Evolutionary conservation across 2,888 invertebrate genomes (phyloP).

Genomic region (Mesorhabditis spiculigera): DNA sequence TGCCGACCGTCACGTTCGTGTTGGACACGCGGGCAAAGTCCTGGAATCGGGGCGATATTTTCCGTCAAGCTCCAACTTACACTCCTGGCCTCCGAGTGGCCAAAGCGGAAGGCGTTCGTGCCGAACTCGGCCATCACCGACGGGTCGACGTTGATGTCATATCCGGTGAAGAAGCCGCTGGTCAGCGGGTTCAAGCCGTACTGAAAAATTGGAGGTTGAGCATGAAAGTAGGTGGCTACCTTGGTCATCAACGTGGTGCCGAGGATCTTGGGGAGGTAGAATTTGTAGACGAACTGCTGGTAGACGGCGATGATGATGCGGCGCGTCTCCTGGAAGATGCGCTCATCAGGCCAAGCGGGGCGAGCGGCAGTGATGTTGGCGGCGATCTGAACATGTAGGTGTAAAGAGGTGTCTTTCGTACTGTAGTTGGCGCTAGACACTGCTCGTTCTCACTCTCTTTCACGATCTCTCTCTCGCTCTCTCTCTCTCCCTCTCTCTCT

Average conservation of each 20-base stretch:
- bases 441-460: too few relatives aligned
- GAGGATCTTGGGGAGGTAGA: constrained; percentile 75
- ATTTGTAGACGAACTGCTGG: constrained; percentile 62
- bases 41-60: too few relatives aligned
- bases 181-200: neutral
- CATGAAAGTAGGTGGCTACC: constrained; percentile 12
- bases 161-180: constrained; percentile 17
- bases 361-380: constrained; percentile 14
- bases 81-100: constrained; percentile 73
- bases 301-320: constrained; percentile 62
- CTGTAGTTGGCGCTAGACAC: constrained; percentile 1
- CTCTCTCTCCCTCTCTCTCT: too few relatives aligned
- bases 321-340: constrained; percentile 50
- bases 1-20: constrained; percentile 10
- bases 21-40: constrained; percentile 5
- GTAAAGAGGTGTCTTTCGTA: neutral
- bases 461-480: too few relatives aligned
- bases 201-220: neutral
- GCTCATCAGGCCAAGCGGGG: constrained; percentile 28
- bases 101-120: constrained; percentile 69
- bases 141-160: constrained; percentile 71
- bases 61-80: constrained; percentile 38
- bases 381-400: constrained; percentile 25
- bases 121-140: constrained; percentile 79
- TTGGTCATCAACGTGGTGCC: constrained; percentile 21